Base-by-base conservation (phyloP, 2,797 vertebrate species). In the Salmo trutta region DNA sequence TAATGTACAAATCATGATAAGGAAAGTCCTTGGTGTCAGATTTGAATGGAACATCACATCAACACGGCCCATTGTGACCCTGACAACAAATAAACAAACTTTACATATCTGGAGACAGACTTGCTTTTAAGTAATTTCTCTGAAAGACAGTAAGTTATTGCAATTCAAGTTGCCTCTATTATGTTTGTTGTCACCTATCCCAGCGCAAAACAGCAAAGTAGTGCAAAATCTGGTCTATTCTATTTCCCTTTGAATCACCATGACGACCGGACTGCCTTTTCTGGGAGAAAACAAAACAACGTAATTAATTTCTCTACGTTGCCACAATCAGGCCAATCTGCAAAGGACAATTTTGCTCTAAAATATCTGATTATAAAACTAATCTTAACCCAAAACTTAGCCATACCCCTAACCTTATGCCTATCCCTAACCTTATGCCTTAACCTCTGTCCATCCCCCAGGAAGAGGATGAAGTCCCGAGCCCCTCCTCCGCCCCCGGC, bases 381-480 rank as follows among this genome's bases (percentile, higher is more conserved):
- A 41, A 41, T 8, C 36, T 41, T 41, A 41, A 41, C 19, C n/a
- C n/a, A 47, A 47, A 47, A 3, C 59, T 21, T 14, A 24, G 24
- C n/a, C 59, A 24, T 24, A 64, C 21, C 5, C 17, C 66, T 69
- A 19, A 33, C 16, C 17, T 1, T 19, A 33, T 16, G 8, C 24
- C 29, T 24, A 24, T 24, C 5, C 17, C 66, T 69, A 19, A 33
- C 16, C 17, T 1, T 19, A 33, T 16, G 8, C 24, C 29, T 24
- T 24, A 24, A 33, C 67, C 8, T 79, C 14, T 53, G 16, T 84
- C 79, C 5, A 14, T 82, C 5, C 10, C 41, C 3, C 85, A 94
- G 94, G 84, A 96, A 90, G 90, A 98, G 88, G 91, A 97, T 97
- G 95, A 99, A 99, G 92, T 90, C 94, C 6, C 95, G 92, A 0